Percentiles rank a stretch among this genome's conserved stretches.
Conservation (phyloP, 2,797 vertebrate species). For the Amblyraja radiata region DNA sequence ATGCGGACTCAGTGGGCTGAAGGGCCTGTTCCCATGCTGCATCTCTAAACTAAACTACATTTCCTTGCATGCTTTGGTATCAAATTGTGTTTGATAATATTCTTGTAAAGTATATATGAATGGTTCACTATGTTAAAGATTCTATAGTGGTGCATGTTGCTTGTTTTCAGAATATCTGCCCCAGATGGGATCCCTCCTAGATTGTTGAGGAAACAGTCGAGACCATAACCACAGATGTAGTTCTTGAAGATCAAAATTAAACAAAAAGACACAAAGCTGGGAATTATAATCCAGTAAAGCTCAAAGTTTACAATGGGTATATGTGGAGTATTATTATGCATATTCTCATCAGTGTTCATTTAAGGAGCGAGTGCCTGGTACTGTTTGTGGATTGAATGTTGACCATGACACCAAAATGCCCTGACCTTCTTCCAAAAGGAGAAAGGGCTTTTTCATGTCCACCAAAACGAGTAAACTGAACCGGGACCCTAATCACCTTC, state of each 20-base stretch:
- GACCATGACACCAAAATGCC: background rate
- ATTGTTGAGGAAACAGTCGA: background rate
- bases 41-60: background rate
- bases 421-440: background rate
- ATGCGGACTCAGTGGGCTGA: too few species aligned
- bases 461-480: background rate
- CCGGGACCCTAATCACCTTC: too few species aligned
- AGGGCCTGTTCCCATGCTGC: too few species aligned
- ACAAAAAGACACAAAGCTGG: background rate
- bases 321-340: background rate
- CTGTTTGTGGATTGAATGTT: background rate
- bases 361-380: background rate
- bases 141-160: background rate
- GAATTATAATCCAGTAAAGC: background rate
- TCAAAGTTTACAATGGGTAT: background rate
- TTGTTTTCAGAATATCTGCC: background rate
- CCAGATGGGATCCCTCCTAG: background rate
- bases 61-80: background rate
- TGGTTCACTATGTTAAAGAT: background rate
- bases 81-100: background rate
- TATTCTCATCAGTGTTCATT: background rate
- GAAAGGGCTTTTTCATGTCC: background rate
- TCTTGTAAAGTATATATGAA: background rate
- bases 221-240: background rate
- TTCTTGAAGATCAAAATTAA: background rate